phyloP scores from a whole-genome alignment of 2,113 vertebrate genomes.

The Boleophthalmus pectinirostris region DNA sequence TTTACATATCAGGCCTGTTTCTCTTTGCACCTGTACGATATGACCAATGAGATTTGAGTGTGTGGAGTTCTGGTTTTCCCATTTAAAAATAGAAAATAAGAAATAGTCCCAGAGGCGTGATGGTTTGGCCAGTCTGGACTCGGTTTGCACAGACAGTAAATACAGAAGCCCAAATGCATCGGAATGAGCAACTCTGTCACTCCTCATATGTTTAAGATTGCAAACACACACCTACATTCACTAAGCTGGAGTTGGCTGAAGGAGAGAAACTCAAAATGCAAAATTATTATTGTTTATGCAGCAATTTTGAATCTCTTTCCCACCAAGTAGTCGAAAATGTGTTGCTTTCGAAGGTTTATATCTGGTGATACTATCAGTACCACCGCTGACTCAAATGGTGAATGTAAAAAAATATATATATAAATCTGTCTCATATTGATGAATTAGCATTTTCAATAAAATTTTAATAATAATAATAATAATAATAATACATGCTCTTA shows the following conservation, averaged over 20 bases:
- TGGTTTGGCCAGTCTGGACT: slow-evolving; percentile 32
- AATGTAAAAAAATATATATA: too few species aligned
- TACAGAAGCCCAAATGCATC: slow-evolving; percentile 18
- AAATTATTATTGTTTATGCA: not conserved
- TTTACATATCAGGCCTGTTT: slow-evolving; percentile 14
- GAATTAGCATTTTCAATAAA: too few species aligned
- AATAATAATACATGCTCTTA: too few species aligned
- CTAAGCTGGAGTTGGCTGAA: not conserved
- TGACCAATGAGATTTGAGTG: slow-evolving; percentile 29
- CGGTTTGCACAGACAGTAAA: slow-evolving; percentile 38
- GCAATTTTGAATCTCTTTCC: not conserved
- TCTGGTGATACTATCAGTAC: too few species aligned
- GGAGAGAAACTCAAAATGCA: not conserved
- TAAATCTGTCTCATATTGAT: too few species aligned
- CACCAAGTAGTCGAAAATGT: too few species aligned
- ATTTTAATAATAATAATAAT: too few species aligned
- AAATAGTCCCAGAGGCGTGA: slow-evolving; percentile 19
- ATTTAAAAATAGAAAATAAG: slow-evolving; percentile 21
- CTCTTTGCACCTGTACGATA: slow-evolving; percentile 23
- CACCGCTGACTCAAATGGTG: too few species aligned
- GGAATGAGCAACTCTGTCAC: slow-evolving; percentile 22
- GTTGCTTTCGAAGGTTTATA: too few species aligned
- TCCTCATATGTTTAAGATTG: slow-evolving; percentile 29
- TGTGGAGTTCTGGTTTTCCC: slow-evolving; percentile 19
- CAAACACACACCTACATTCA: not conserved